A percentile compares a stretch with the other conserved stretches of the same genome.
These are phyloP conservation scores for Popillia japonica DNA, from an alignment of 1,140 invertebrate genomes.

Conservation along the genomic window DNA sequence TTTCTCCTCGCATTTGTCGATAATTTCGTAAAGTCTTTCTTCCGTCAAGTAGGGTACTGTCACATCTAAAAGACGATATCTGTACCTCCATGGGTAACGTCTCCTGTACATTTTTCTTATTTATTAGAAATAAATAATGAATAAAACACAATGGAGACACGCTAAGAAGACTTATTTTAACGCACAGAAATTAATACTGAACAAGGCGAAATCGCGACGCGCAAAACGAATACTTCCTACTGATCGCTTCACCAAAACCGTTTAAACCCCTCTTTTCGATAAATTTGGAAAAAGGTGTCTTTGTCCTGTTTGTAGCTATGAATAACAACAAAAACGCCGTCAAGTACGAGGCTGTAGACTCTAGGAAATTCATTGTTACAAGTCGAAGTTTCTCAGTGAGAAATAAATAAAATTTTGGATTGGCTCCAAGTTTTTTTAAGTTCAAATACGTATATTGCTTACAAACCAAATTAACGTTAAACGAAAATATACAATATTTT, in stretches of 20 bases:
- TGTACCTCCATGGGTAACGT: conserved; percentile 6
- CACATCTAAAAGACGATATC: conserved; percentile 44
- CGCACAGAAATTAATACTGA: neutral
- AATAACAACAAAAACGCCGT: conserved; percentile 22
- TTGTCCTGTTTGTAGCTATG: conserved; percentile 3
- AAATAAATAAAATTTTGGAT: conserved; percentile 17
- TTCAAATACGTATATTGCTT: conserved; percentile 1
- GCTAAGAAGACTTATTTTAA: too few species aligned
- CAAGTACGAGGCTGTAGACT: neutral
- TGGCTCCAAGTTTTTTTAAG: neutral
- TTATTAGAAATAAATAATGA: too few species aligned
- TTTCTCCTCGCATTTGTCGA: conserved; percentile 70
- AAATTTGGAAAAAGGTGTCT: conserved; percentile 32
- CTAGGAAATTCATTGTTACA: conserved; percentile 30
- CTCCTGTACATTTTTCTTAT: neutral
- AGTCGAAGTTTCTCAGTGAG: neutral
- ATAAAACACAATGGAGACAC: too few species aligned
- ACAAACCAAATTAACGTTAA: neutral
- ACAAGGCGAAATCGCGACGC: neutral
- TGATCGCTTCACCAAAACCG: too few species aligned
- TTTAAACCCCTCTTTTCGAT: neutral
- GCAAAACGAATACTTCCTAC: too few species aligned
- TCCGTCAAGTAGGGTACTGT: conserved; percentile 70
- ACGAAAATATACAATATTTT: neutral
- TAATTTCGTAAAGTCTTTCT: conserved; percentile 69